phyloP scores from a whole-genome alignment of 2,113 vertebrate species.

The Pterocles burchelli region DNA sequence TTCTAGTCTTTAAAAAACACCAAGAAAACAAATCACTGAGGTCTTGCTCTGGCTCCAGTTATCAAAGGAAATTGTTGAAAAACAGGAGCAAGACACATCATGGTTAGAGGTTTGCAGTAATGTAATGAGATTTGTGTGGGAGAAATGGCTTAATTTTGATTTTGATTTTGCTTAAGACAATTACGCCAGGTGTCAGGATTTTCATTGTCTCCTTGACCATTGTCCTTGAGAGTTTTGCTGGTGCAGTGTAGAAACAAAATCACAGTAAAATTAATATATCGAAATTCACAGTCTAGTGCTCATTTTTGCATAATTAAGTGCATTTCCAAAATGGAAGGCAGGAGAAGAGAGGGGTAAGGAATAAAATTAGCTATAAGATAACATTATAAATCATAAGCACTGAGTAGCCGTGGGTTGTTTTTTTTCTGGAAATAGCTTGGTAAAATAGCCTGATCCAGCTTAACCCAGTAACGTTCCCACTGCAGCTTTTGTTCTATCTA shows the following conservation, averaged over 20 bases:
- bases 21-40: not conserved
- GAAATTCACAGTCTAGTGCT: conserved; percentile 46
- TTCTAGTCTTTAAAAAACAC: not conserved
- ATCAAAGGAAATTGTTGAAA: not conserved
- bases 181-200: not conserved
- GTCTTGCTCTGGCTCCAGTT: not conserved
- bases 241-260: conserved; percentile 4
- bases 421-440: conserved; percentile 52
- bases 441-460: not conserved
- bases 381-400: conserved; percentile 42
- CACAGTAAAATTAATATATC: conserved; percentile 47
- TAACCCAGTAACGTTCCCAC: not conserved
- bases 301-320: conserved; percentile 52
- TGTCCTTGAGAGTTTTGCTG: conserved; percentile 39
- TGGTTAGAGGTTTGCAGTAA: not conserved
- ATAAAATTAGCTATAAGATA: conserved; percentile 56
- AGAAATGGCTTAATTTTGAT: conserved; percentile 35
- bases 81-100: not conserved
- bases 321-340: conserved; percentile 37
- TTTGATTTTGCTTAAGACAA: conserved; percentile 36
- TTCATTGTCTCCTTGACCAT: conserved; percentile 12
- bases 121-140: not conserved
- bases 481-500: conserved; percentile 4
- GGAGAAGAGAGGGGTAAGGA: conserved; percentile 29
- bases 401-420: conserved; percentile 35